Percentiles rank a stretch among this genome's conserved stretches.
These are phyloP conservation scores for Brachionichthys hirsutus DNA, from an alignment of 2,113 vertebrate genomes.

Conservation along the genomic window DNA sequence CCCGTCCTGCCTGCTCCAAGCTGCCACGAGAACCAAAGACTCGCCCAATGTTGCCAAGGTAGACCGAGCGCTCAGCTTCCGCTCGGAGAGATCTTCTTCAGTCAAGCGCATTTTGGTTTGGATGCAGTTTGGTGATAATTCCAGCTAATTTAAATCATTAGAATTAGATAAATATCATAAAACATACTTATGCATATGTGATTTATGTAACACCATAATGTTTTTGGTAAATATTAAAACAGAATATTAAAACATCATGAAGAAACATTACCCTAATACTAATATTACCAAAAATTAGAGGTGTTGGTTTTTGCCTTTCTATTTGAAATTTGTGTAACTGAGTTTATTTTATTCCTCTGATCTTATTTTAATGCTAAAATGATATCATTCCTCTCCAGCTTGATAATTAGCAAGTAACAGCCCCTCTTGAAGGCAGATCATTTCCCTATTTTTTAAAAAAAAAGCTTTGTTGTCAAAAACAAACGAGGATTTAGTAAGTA, in stretches of 20 bases:
- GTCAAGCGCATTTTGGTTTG: too few species aligned
- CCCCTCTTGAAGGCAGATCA: too few species aligned
- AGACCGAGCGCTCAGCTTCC: too few species aligned
- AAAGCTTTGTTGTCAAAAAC: too few species aligned
- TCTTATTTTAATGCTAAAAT: neutral
- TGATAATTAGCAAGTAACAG: too few species aligned
- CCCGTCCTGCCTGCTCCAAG: conserved; percentile 87
- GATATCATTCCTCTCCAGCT: neutral
- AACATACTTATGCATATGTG: too few species aligned
- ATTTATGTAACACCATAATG: too few species aligned
- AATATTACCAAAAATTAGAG: neutral
- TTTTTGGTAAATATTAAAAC: neutral
- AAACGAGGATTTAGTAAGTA: too few species aligned
- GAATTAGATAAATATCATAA: too few species aligned
- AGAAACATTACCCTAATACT: neutral
- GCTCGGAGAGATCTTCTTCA: neutral
- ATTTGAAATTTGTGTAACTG: neutral
- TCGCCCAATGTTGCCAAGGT: conserved; percentile 89
- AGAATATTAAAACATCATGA: too few species aligned
- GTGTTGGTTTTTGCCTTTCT: neutral
- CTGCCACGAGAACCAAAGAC: conserved; percentile 89
- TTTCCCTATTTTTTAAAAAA: too few species aligned
- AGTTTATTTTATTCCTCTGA: neutral
- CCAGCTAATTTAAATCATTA: neutral
- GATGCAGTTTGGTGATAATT: neutral